Evolutionary conservation across 2,888 invertebrate genomes (phyloP).

Genomic region (Tipula helvola): DNA sequence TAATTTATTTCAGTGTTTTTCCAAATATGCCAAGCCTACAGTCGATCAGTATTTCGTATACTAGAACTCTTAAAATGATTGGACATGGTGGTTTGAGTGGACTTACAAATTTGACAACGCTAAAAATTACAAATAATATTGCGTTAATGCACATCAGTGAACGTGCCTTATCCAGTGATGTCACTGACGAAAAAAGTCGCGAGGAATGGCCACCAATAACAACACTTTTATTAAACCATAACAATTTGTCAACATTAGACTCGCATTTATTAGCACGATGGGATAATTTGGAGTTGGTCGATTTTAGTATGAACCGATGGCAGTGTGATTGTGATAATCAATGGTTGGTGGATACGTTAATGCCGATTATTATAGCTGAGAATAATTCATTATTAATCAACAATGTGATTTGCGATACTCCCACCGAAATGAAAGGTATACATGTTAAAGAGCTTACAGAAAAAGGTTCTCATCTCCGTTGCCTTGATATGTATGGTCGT

Average conservation of each 20-base stretch:
- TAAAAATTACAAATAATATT: slow-evolving; percentile 53
- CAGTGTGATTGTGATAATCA: slow-evolving; percentile 68
- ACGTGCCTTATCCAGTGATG: slow-evolving; percentile 41
- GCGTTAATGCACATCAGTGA: slow-evolving; percentile 45
- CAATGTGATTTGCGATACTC: slow-evolving; percentile 49
- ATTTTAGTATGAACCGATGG: slow-evolving; percentile 63
- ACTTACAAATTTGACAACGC: slow-evolving; percentile 40
- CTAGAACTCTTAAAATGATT: slow-evolving; percentile 46
- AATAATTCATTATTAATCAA: slow-evolving; percentile 20
- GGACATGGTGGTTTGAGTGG: slow-evolving; percentile 43
- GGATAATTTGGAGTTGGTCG: slow-evolving; percentile 52
- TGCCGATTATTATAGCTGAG: slow-evolving; percentile 37
- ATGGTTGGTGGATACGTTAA: slow-evolving; percentile 57
- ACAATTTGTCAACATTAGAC: slow-evolving; percentile 38
- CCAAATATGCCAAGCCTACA: slow-evolving; percentile 47
- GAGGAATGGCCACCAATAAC: slow-evolving; percentile 52
- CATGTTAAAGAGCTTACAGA: slow-evolving; percentile 45
- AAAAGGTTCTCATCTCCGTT: slow-evolving; percentile 46
- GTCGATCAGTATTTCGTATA: slow-evolving; percentile 54
- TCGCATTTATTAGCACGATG: slow-evolving; percentile 50
- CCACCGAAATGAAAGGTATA: slow-evolving; percentile 47
- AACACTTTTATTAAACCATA: slow-evolving; percentile 59
- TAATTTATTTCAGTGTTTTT: slow-evolving; percentile 34
- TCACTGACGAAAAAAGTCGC: slow-evolving; percentile 37
- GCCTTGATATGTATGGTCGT: slow-evolving; percentile 50